phyloP scores from a whole-genome alignment of 2,888 invertebrate species.

The Cryptocheilus praepositus region DNA sequence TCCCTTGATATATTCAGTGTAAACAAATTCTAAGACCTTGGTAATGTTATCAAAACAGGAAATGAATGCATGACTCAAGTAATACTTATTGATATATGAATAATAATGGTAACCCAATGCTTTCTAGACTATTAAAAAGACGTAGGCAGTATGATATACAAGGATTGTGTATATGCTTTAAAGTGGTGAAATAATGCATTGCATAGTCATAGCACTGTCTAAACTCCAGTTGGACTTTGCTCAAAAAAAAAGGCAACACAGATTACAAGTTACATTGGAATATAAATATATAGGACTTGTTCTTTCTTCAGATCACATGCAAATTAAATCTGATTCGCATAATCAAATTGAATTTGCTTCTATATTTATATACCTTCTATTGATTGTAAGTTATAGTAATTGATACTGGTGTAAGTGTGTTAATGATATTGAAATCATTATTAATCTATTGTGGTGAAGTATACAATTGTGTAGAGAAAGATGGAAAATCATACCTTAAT shows the following conservation, averaged over 20 bases:
- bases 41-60: constrained; percentile 30
- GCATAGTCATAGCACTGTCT: constrained; percentile 58
- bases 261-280: constrained; percentile 1
- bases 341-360: too few relatives aligned
- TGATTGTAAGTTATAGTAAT: too few relatives aligned
- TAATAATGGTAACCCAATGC: constrained; percentile 11
- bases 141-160: not conserved
- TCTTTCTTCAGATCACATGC: too few relatives aligned
- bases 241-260: constrained; percentile 21
- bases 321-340: too few relatives aligned
- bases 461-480: constrained; percentile 9
- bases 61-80: constrained; percentile 41
- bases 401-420: too few relatives aligned
- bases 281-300: not conserved
- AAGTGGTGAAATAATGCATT: constrained; percentile 18
- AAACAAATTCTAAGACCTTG: constrained; percentile 23
- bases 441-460: not conserved
- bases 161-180: constrained; percentile 5
- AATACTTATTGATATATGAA: constrained; percentile 21
- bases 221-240: constrained; percentile 68
- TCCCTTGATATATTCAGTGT: constrained; percentile 40
- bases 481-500: constrained; percentile 25
- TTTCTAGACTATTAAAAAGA: constrained; percentile 5
- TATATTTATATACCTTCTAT: too few relatives aligned
- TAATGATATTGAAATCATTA: constrained; percentile 15